Evolutionary conservation across 2,113 vertebrate genomes (phyloP).

Genomic region (Lophotis ruficrista): DNA sequence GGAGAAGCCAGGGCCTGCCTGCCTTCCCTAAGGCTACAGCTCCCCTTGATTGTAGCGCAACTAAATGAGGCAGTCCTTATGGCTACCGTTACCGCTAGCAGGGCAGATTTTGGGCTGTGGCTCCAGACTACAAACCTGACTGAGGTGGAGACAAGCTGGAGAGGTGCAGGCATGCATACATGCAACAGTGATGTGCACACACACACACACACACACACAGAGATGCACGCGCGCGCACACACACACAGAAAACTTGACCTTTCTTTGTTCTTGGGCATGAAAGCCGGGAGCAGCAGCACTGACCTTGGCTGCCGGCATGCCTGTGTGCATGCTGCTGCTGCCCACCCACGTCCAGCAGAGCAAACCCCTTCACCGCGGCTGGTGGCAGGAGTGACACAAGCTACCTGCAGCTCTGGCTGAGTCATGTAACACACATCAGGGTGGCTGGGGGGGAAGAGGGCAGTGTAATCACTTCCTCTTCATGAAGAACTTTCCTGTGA

Average conservation of each 20-base stretch:
- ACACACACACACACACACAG: too few species aligned
- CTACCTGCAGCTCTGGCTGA: too few species aligned
- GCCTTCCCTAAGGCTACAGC: neutral
- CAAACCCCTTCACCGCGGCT: neutral
- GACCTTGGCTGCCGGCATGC: rapidly evolving
- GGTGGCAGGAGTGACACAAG: neutral
- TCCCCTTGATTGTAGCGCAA: neutral
- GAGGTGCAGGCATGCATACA: rapidly evolving
- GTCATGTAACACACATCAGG: neutral
- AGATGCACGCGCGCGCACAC: too few species aligned
- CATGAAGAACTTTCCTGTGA: neutral
- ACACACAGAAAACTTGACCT: neutral
- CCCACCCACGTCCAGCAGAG: neutral
- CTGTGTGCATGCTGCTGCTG: rapidly evolving
- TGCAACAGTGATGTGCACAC: neutral
- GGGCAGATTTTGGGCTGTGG: neutral
- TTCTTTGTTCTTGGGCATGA: neutral
- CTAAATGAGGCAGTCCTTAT: neutral
- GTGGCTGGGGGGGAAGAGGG: too few species aligned
- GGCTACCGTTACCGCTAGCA: neutral
- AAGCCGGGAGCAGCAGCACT: neutral
- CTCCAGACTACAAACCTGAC: neutral
- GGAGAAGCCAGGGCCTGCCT: neutral
- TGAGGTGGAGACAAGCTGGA: neutral
- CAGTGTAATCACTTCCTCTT: neutral